phyloP scores from a whole-genome alignment of 2,113 vertebrate genomes.

The Prunella fulvescens region DNA sequence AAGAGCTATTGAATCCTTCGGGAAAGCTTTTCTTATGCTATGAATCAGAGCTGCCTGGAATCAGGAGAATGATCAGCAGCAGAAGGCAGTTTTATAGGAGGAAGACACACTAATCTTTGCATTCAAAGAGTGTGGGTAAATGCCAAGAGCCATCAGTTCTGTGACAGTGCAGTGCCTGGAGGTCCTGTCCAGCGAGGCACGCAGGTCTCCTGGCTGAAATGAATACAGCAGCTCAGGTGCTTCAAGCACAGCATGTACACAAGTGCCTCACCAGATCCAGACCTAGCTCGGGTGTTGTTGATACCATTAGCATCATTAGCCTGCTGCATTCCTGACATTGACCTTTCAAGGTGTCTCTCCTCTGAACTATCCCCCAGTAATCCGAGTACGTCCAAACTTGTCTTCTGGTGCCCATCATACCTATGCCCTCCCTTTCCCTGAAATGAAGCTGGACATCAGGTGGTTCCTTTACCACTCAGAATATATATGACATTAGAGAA shows the following conservation, averaged over 20 bases:
- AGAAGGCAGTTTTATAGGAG: not conserved
- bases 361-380: conserved; percentile 41
- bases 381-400: conserved; percentile 28
- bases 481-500: conserved; percentile 41
- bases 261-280: not conserved
- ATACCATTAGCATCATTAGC: conserved; percentile 30
- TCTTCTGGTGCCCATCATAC: conserved; percentile 26
- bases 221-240: conserved; percentile 22
- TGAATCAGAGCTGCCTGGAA: not conserved
- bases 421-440: conserved; percentile 55
- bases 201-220: conserved; percentile 12
- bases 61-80: not conserved
- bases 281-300: not conserved
- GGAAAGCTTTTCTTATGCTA: not conserved
- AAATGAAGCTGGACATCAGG: conserved; percentile 63
- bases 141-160: not conserved
- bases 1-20: not conserved
- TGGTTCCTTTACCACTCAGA: conserved; percentile 32
- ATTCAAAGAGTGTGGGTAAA: not conserved
- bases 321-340: not conserved
- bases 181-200: not conserved
- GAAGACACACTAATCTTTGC: not conserved
- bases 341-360: conserved; percentile 58
- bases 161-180: not conserved
- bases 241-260: not conserved